Base-by-base conservation (phyloP, 2,888 invertebrate species). In the Eueremaeus valkanovi region DNA sequence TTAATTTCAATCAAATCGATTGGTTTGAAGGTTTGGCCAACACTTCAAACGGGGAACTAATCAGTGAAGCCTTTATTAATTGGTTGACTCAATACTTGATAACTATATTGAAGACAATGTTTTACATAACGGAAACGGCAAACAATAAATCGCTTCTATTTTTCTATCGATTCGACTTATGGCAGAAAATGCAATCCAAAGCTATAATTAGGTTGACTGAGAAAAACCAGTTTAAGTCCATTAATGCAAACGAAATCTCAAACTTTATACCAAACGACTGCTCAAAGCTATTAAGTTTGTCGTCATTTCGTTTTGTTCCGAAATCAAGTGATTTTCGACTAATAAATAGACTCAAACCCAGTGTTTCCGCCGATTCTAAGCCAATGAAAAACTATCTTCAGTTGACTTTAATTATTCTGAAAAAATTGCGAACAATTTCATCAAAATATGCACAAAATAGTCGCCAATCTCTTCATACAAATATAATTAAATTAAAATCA, bases 51-150 rank as follows among this genome's bases (percentile, higher is more conserved):
- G 51, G 24, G 27, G n/a, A 51, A 11, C 40, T n/a, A 18, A 31
- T 70, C 27, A 36, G 45, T n/a, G 36, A 75, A 55, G 16, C 18
- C 8, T 72, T 75, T 16, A 36, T 70, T 24, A n/a, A 18, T 9
- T 75, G 75, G 75, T 42, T 72, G n/a, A 70, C 21, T 21, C 18
- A 55, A n/a, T 75, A 75, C 27, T 9, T 75, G 16, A 36, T 75
- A 29, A 51, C 36, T 33, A 33, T 75, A 9, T 33, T 75, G 55
- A 68, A 42, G 29, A 8, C 36, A 11, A 49, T 55, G 27, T 75
- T 75, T n/a, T 75, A 75, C 36, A 72, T 75, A 5, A 75, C 75
- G 11, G 75, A 75, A 40, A 70, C 70, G 6, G n/a, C 51, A 8
- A 72, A 51, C 18, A 45, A 36, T 13, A 63, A 29, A 27, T 31